A percentile compares a stretch with the other conserved stretches of the same genome.
phyloP scores from a whole-genome alignment of 2,113 vertebrate species.

The Bungarus multicinctus region DNA sequence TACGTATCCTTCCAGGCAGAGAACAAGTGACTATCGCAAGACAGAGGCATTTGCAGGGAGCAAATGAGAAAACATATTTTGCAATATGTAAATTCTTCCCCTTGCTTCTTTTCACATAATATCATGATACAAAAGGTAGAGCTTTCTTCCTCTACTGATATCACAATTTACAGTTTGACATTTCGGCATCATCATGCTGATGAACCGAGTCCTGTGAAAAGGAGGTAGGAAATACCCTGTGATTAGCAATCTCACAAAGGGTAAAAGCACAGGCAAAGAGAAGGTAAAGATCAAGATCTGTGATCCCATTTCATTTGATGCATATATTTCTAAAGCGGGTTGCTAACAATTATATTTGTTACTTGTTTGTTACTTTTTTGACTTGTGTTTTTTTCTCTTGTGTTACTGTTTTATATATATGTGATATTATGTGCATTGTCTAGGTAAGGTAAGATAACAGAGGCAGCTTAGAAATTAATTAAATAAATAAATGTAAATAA shows the following conservation, averaged over 20 bases:
- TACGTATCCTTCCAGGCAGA: not conserved
- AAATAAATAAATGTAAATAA: not conserved
- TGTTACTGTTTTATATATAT: not conserved
- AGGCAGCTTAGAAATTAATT: not conserved
- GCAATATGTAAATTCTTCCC: not conserved
- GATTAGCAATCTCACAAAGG: not conserved
- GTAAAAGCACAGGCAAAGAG: not conserved
- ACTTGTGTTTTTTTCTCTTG: not conserved
- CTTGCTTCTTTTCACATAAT: not conserved
- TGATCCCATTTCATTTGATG: not conserved
- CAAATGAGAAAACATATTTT: not conserved
- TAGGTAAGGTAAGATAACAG: not conserved
- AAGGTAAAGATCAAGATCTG: not conserved
- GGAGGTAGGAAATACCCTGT: not conserved
- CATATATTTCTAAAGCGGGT: not conserved
- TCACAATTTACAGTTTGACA: not conserved
- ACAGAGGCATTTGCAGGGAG: not conserved
- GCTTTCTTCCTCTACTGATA: not conserved
- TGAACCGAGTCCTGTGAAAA: not conserved
- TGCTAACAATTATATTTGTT: not conserved
- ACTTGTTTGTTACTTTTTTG: not conserved
- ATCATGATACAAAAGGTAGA: not conserved
- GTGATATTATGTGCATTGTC: not conserved
- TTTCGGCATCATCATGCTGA: not conserved
- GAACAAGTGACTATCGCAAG: not conserved